Evolutionary conservation across 2,113 vertebrate genomes (phyloP).

Genomic region (Tringa solitaria): DNA sequence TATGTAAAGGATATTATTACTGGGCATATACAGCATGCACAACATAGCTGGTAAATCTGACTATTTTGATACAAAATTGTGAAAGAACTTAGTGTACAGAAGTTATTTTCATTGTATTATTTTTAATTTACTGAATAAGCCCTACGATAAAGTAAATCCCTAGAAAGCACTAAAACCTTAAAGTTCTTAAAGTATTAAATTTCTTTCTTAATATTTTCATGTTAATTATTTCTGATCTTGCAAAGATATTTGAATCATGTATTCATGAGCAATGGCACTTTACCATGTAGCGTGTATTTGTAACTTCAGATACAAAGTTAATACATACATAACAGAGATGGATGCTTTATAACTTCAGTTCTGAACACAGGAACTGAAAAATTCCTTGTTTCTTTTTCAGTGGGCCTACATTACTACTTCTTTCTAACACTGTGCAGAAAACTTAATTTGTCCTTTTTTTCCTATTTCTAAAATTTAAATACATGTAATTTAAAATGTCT

Average conservation of each 20-base stretch:
- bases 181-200: neutral
- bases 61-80: neutral
- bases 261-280: neutral
- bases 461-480: neutral
- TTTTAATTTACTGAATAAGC: neutral
- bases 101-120: neutral
- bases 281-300: neutral
- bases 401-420: neutral
- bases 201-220: neutral
- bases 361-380: neutral
- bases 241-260: neutral
- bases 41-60: neutral
- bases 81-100: neutral
- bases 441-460: neutral
- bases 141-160: neutral
- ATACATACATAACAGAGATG: neutral
- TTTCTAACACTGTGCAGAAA: neutral
- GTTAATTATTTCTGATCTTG: neutral
- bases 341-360: neutral
- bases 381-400: neutral
- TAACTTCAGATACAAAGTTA: neutral
- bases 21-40: neutral
- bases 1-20: neutral
- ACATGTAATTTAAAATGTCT: neutral
- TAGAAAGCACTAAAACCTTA: neutral